Percentiles rank a stretch among this genome's conserved stretches.
These are phyloP conservation scores for Hoplostethus atlanticus DNA, from an alignment of 2,797 vertebrate genomes.

Conservation along the genomic window DNA sequence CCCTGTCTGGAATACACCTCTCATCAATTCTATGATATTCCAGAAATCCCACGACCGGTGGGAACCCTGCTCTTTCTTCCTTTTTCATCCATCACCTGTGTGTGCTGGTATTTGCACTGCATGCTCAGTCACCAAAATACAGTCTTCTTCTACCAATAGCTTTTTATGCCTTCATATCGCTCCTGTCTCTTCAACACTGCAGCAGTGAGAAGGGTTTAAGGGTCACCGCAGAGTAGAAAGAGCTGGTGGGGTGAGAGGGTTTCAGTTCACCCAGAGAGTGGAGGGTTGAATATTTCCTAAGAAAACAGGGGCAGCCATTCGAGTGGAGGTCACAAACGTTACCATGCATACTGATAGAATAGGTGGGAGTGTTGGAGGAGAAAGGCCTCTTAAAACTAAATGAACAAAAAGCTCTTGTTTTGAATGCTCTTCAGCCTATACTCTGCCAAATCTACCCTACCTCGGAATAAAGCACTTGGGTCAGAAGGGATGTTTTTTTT, in stretches of 20 bases:
- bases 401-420: conserved; percentile 84
- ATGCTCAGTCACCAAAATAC: conserved; percentile 50
- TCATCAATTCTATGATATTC: neutral
- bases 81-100: conserved; percentile 3
- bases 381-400: conserved; percentile 79
- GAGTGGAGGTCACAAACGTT: conserved; percentile 81
- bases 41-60: conserved; percentile 10
- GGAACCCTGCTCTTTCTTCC: conserved; percentile 1
- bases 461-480: conserved; percentile 71
- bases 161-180: conserved; percentile 72
- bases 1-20: neutral
- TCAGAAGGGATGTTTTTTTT: conserved; percentile 69
- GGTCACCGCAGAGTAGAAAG: conserved; percentile 67
- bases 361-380: conserved; percentile 79
- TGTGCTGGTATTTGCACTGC: conserved; percentile 27
- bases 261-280: conserved; percentile 69
- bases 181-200: conserved; percentile 68
- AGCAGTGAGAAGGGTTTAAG: conserved; percentile 57
- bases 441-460: conserved; percentile 72
- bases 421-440: conserved; percentile 78
- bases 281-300: conserved; percentile 79
- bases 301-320: conserved; percentile 82
- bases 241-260: conserved; percentile 72
- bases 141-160: conserved; percentile 39
- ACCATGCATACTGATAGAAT: conserved; percentile 68